Percentiles rank a stretch among this genome's conserved stretches.
These are phyloP conservation scores for Perca flavescens DNA, from an alignment of 2,113 vertebrate species.

Conservation along the genomic window DNA sequence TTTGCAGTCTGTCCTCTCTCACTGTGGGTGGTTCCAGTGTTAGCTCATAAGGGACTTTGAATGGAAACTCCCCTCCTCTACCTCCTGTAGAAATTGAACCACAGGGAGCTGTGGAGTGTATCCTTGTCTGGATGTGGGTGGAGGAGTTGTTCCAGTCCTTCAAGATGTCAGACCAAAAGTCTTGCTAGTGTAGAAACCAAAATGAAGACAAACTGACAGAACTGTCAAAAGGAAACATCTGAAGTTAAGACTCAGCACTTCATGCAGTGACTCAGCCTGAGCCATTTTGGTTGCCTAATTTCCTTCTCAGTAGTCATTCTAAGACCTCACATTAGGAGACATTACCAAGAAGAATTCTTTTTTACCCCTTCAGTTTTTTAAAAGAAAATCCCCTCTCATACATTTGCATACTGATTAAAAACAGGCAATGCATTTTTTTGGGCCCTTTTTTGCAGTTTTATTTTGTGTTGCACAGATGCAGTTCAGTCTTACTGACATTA, in stretches of 20 bases:
- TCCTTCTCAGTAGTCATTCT: constrained; percentile 50
- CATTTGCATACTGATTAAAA: constrained; percentile 10
- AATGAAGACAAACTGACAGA: constrained; percentile 19
- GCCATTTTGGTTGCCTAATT: constrained; percentile 53
- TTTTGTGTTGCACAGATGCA: neutral
- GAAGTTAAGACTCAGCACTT: constrained; percentile 71
- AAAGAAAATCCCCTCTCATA: constrained; percentile 2
- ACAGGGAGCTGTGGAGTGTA: constrained; percentile 58
- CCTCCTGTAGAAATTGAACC: constrained; percentile 63
- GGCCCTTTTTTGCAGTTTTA: neutral
- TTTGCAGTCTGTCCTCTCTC: constrained; percentile 53
- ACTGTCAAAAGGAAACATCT: constrained; percentile 51
- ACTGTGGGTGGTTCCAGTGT: constrained; percentile 68
- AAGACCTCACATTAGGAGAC: constrained; percentile 31
- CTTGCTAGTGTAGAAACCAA: neutral
- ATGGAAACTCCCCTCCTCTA: constrained; percentile 81
- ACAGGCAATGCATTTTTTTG: neutral
- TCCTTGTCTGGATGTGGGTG: constrained; percentile 70
- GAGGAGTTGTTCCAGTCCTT: constrained; percentile 59
- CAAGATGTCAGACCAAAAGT: constrained; percentile 25
- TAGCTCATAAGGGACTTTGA: constrained; percentile 68
- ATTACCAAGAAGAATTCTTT: neutral
- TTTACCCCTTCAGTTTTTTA: neutral
- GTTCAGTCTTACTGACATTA: neutral
- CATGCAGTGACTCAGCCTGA: constrained; percentile 70